Base-by-base conservation (phyloP, 2,888 invertebrate species). In the Dolichopus griseipennis region DNA sequence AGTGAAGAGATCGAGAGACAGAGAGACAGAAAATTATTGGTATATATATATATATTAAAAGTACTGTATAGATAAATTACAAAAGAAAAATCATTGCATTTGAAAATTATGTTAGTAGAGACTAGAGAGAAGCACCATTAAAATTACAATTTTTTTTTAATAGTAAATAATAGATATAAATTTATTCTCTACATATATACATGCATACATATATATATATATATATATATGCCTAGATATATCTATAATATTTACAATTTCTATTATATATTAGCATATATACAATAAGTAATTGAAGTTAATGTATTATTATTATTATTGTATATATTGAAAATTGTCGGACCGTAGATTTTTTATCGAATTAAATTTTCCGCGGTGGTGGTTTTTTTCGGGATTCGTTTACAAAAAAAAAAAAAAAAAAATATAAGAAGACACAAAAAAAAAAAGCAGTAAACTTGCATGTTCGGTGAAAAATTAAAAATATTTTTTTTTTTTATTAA, bases 361-460 rank as follows among this genome's bases (percentile, higher is more conserved):
- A 52, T 52, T n/a, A 52, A 52, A 52, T 52, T 52, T 52, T 52
- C 52, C 52, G 52, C 52, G 52, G 52, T 52, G 52, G 52, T 52
- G 52, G 52, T 52, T 52, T 52, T 52, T 52, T 52, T 52, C 52
- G 52, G 52, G 52, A 52, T 52, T 12, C 8, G 41, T 41, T 9
- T 41, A 41, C 15, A 15, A 41, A 2, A 15, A 41, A 15, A 41
- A 15, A 15, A 41, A 41, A 41, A 41, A 41, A 15, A 12, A 41
- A 41, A 41, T 41, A n/a, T n/a, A n/a, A n/a, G n/a, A n/a, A n/a
- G n/a, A n/a, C n/a, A n/a, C n/a, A 15, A 15, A 41, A 41, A 41
- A 41, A 41, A 15, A 12, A 41, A 41, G 8, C 8, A 41, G 2
- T 41, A 15, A 37, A 2, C 12, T 37, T 37, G 37, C 37, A 37